Evolutionary conservation across 2,797 vertebrate genomes (phyloP), one percentile per base, ranked within the genome.

Genomic region (Gouania willdenowi): DNA sequence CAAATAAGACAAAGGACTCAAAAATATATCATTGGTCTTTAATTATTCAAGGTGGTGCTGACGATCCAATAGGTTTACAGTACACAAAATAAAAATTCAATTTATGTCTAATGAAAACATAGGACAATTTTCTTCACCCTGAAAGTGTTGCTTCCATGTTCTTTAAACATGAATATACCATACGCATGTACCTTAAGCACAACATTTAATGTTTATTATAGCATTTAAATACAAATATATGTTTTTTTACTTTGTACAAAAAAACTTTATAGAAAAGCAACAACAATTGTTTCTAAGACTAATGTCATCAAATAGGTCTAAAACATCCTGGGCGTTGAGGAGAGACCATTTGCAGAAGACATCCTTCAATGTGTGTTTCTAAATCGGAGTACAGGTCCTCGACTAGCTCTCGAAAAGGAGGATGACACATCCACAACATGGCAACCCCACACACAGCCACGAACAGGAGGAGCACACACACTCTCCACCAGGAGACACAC

Each of bases 371-470:
- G 10, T 56, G 71, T 8, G 70, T 48, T 53, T 76, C 53, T 33
- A 90, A 54, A 41, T 74, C 70, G 5, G 65, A 63, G 64, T 75
- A 89, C 23, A 89, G 26, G 26, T 80, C 60, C 26, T 68, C 65
- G 3, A 79, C 56, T 61, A 85, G 81, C 31, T 87, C 85, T 23
- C 81, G 83, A 68, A 87, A 79, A 11, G 77, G 74, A 3, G 83
- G 88, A 57, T 82, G 74, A 77, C 82, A 86, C n/a, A 81, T 20
- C 68, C 83, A 86, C 70, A 83, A 29, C 48, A 83, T 49, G 36
- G 17, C 67, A 20, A 73, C 62, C 9, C 60, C 50, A 0, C 45
- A 49, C 23, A 75, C 30, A 4, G 43, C 9, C 11, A 84, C 49
- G 30, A 79, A 30, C 19, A 87, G 44, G 11, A 88, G 24, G 30